phyloP scores from a whole-genome alignment of 2,113 vertebrate genomes.

The Geococcyx californianus region DNA sequence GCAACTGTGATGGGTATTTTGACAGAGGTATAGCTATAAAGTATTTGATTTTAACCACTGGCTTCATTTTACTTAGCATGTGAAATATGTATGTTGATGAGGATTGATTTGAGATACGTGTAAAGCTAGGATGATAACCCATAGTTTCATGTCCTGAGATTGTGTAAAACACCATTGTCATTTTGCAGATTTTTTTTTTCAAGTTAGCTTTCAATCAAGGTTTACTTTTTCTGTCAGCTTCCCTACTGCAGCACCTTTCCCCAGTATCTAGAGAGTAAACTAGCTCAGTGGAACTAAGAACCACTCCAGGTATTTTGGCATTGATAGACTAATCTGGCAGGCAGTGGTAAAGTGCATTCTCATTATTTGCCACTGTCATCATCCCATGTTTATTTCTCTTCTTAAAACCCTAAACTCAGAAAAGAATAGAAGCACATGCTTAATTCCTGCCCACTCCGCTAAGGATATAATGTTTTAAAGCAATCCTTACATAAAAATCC shows the following conservation, averaged over 20 bases:
- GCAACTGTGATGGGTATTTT: not conserved
- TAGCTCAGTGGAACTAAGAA: not conserved
- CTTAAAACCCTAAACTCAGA: not conserved
- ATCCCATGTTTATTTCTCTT: not conserved
- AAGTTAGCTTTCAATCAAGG: not conserved
- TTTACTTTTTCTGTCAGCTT: not conserved
- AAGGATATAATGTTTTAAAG: not conserved
- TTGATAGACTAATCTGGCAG: not conserved
- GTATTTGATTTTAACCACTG: not conserved
- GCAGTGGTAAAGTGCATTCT: not conserved
- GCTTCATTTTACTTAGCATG: not conserved
- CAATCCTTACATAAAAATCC: not conserved
- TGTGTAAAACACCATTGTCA: not conserved
- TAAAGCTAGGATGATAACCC: not conserved
- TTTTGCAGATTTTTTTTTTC: not conserved
- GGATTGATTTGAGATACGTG: not conserved
- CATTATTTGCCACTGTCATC: not conserved
- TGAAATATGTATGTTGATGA: not conserved
- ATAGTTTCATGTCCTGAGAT: not conserved
- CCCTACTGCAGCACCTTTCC: not conserved
- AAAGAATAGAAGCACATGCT: not conserved
- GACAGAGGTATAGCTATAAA: not conserved
- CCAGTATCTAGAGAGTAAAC: not conserved
- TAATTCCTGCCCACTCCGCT: not conserved
- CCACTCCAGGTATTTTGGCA: not conserved